Percentiles rank a stretch among this genome's conserved stretches.
These are phyloP conservation scores for Drosophila littoralis DNA, from an alignment of 1,140 invertebrate genomes.

Conservation along the genomic window DNA sequence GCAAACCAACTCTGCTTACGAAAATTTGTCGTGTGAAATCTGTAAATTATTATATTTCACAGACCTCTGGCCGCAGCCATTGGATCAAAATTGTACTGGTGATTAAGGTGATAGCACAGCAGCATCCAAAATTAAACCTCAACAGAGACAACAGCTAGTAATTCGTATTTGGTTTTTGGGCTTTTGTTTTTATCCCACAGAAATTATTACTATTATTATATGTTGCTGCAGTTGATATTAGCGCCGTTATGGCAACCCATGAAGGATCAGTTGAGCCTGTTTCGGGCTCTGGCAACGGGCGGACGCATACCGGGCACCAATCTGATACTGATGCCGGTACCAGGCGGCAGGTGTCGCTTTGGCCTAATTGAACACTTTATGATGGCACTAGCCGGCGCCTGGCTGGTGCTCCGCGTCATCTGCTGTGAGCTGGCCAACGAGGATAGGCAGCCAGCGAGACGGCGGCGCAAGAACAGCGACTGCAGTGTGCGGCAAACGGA, in stretches of 20 bases:
- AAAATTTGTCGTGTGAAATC: no score
- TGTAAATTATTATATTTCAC: neutral
- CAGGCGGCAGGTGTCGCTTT: neutral
- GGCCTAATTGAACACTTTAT: conserved; percentile 20
- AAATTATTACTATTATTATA: neutral
- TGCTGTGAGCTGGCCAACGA: conserved; percentile 3
- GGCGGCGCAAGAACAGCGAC: neutral
- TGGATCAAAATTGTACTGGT: neutral
- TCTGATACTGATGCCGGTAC: conserved; percentile 13
- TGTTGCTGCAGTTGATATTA: conserved; percentile 3
- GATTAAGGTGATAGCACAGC: neutral
- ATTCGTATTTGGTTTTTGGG: no score
- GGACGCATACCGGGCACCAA: conserved; percentile 33
- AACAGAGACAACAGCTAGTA: no score
- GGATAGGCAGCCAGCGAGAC: neutral
- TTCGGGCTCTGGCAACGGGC: conserved; percentile 9
- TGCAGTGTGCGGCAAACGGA: neutral
- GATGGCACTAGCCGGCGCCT: conserved; percentile 25
- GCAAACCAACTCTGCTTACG: no score
- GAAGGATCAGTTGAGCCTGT: conserved; percentile 4
- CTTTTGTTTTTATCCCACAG: neutral
- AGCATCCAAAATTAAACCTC: neutral
- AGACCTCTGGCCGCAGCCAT: neutral
- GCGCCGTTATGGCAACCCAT: conserved; percentile 18
- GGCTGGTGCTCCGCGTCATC: conserved; percentile 22